These are phyloP conservation scores for Blomia tropicalis DNA, from an alignment of 2,888 invertebrate species.

Conservation along the genomic window DNA sequence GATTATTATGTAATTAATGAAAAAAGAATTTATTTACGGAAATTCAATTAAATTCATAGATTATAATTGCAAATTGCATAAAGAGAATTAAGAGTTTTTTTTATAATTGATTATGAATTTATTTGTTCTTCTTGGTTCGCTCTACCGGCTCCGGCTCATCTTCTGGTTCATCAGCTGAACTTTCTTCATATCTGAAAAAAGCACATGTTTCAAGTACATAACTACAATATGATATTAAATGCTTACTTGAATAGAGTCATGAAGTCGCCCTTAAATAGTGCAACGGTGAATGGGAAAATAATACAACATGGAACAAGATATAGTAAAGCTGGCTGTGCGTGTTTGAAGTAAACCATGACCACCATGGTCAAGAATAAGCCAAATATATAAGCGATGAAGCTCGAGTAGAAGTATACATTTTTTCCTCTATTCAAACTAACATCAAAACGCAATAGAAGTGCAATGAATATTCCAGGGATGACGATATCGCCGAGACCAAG, in stretches of 20 bases:
- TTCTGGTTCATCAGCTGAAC: conserved; percentile 41
- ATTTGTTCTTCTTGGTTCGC: conserved; percentile 1
- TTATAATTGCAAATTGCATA: background rate
- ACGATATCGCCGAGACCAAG: conserved; percentile 97
- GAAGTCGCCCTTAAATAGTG: conserved; percentile 73
- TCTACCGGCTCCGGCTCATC: conserved; percentile 32
- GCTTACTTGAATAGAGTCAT: conserved; percentile 52
- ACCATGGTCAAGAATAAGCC: conserved; percentile 84
- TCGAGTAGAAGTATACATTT: conserved; percentile 71
- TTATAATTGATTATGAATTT: background rate
- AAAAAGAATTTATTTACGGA: background rate
- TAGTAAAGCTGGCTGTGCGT: conserved; percentile 87
- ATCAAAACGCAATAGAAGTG: conserved; percentile 85
- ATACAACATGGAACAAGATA: conserved; percentile 94
- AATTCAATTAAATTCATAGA: background rate
- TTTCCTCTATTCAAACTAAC: conserved; percentile 64
- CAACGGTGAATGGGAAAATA: conserved; percentile 70
- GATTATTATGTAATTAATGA: background rate
- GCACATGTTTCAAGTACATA: conserved; percentile 23
- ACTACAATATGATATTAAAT: conserved; percentile 44
- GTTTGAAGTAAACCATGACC: conserved; percentile 95
- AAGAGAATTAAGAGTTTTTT: background rate
- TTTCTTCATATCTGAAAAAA: conserved; percentile 50
- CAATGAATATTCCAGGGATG: conserved; percentile 97
- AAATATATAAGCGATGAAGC: conserved; percentile 78